Percentiles rank a stretch among this genome's conserved stretches.
phyloP scores from a whole-genome alignment of 2,113 vertebrate species.

The Archilochus colubris region DNA sequence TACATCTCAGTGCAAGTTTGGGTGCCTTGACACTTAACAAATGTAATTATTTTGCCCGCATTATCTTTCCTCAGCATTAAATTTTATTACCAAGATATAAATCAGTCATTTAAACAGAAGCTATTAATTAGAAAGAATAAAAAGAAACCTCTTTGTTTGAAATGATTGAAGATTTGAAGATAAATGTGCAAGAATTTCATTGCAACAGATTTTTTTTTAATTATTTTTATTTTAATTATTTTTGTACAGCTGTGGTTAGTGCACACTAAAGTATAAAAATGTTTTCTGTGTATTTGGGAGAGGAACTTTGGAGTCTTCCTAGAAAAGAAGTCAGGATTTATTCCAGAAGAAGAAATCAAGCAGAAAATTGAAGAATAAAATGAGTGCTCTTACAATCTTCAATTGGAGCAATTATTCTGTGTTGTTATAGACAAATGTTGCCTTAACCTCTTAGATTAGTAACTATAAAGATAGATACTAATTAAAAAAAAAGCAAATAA shows the following conservation, averaged over 20 bases:
- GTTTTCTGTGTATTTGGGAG: neutral
- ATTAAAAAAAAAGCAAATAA: too few relatives aligned
- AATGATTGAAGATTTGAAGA: neutral
- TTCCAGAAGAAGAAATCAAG: neutral
- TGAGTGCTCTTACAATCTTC: neutral
- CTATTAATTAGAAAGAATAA: constrained; percentile 23
- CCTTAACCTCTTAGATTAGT: too few relatives aligned
- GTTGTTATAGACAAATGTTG: too few relatives aligned
- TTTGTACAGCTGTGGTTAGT: neutral
- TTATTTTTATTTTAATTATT: neutral
- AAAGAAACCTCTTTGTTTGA: neutral
- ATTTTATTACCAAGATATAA: constrained; percentile 25
- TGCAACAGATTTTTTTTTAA: neutral
- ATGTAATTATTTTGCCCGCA: constrained; percentile 4
- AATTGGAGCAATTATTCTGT: too few relatives aligned
- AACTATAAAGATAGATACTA: too few relatives aligned
- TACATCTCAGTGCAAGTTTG: neutral
- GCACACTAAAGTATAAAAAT: neutral
- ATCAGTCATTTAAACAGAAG: constrained; percentile 10
- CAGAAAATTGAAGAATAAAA: neutral
- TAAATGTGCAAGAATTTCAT: neutral
- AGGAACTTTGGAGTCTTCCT: neutral
- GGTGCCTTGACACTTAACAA: neutral
- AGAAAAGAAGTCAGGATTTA: neutral
- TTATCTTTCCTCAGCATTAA: neutral